phyloP scores from a whole-genome alignment of 2,797 vertebrate species.

The Manis javanica region DNA sequence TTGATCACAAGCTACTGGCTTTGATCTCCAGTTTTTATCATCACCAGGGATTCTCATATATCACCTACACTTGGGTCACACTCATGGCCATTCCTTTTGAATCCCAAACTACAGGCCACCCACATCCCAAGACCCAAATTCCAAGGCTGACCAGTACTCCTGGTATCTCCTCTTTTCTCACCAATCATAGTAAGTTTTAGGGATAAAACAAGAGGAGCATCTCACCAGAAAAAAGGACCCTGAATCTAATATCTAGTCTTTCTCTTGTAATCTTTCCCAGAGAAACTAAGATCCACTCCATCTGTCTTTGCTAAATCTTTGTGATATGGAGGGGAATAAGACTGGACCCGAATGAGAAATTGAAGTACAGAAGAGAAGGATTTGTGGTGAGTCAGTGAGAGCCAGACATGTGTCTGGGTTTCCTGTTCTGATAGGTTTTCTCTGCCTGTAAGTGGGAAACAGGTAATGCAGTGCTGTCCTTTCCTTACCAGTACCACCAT shows the following conservation, averaged over 20 bases:
- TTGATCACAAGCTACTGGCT: neutral
- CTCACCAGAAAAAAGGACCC: neutral
- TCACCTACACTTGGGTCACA: neutral
- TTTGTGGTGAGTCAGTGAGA: neutral
- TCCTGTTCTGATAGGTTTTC: neutral
- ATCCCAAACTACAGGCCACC: neutral
- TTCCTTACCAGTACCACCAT: neutral
- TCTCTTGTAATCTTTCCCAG: neutral
- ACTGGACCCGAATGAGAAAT: neutral
- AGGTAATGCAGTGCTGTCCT: neutral
- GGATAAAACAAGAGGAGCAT: neutral
- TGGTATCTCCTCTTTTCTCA: neutral
- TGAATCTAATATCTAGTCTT: neutral
- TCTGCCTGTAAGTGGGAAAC: neutral
- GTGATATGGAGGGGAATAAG: neutral
- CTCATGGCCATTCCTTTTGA: neutral
- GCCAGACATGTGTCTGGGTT: neutral
- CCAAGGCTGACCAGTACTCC: neutral
- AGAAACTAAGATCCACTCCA: neutral
- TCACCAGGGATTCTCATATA: neutral
- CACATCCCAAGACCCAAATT: neutral
- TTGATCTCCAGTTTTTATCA: neutral
- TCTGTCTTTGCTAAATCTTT: conserved; percentile 31
- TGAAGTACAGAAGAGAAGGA: neutral
- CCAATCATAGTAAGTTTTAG: neutral